A percentile compares a stretch with the other conserved stretches of the same genome.
phyloP scores from a whole-genome alignment of 1,140 invertebrate species.

The Ips nitidus region DNA sequence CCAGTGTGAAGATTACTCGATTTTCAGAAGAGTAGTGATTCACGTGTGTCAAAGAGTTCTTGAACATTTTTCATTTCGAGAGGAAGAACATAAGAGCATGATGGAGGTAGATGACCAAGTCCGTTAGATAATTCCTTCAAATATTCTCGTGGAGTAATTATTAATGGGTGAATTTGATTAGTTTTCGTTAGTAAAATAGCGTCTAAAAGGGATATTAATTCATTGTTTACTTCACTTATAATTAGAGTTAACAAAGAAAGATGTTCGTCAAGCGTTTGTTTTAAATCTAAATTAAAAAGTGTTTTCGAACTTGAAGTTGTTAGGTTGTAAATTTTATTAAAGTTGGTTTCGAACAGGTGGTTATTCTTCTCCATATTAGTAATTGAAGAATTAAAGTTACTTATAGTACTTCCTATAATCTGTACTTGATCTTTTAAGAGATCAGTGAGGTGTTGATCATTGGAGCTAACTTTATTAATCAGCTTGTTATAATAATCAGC shows the following conservation, averaged over 20 bases:
- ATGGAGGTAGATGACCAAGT: background rate
- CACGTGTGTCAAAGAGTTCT: background rate
- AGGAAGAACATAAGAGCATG: background rate
- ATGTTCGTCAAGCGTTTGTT: background rate
- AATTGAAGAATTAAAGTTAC: conserved; percentile 1
- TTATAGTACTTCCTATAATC: background rate
- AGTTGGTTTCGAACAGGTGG: background rate
- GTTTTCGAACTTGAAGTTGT: background rate
- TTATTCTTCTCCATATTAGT: background rate
- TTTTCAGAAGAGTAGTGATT: background rate
- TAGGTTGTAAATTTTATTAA: background rate
- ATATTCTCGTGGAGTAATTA: background rate
- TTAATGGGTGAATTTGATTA: background rate
- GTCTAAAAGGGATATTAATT: background rate
- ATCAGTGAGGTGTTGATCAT: background rate
- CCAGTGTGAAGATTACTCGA: background rate
- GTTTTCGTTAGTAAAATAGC: background rate
- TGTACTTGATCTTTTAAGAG: background rate
- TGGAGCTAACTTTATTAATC: background rate
- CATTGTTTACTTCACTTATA: background rate
- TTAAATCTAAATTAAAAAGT: background rate
- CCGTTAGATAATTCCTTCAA: background rate
- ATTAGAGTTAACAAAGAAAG: background rate
- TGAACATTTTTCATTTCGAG: background rate
- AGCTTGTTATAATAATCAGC: background rate